These are phyloP conservation scores for Urosaurus nigricauda DNA, from an alignment of 2,797 vertebrate species.

Conservation along the genomic window DNA sequence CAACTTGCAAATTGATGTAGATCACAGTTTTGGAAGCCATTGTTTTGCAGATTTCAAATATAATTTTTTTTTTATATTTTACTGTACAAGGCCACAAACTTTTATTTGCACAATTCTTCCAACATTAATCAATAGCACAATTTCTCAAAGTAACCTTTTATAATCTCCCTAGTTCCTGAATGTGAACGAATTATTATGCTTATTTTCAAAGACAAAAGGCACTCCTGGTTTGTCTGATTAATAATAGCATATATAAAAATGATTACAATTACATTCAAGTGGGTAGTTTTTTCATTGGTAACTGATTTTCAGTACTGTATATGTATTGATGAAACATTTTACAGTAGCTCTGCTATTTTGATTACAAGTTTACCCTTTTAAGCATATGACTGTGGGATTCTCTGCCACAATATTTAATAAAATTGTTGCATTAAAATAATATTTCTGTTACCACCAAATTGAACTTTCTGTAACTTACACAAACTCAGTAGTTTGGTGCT, in stretches of 20 bases:
- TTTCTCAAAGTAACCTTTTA: constrained; percentile 5
- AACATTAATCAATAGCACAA: neutral
- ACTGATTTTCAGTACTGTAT: neutral
- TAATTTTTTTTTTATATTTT: neutral
- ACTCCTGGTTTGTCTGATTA: neutral
- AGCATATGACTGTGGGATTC: neutral
- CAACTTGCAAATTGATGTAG: neutral
- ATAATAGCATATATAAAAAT: neutral
- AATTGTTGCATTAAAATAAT: neutral
- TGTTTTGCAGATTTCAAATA: neutral
- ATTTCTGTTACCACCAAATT: neutral
- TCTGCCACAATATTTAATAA: neutral
- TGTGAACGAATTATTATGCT: neutral
- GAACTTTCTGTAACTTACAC: neutral
- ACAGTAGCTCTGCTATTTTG: neutral
- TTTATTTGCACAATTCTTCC: neutral
- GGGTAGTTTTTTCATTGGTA: neutral
- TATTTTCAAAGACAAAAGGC: neutral
- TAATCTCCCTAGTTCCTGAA: neutral
- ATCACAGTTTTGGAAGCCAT: neutral
- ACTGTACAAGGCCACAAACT: neutral
- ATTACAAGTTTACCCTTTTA: neutral
- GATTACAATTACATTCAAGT: neutral
- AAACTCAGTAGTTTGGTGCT: neutral
- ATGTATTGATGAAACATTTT: neutral